Conservation (phyloP, 1,140 invertebrate species). For the Steinernema khuongi region DNA sequence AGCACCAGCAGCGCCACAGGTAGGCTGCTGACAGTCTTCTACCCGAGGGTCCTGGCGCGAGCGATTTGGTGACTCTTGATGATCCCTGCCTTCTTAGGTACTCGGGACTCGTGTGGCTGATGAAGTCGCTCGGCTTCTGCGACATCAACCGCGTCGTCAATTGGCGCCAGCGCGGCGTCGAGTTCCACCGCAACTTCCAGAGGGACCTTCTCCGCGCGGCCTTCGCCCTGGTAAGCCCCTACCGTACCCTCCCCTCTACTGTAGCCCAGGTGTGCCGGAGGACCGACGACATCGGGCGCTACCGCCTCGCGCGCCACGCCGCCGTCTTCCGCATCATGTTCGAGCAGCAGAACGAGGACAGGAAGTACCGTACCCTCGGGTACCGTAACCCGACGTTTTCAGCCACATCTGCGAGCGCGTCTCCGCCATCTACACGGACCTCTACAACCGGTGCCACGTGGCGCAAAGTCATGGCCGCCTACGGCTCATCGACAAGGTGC, state of each 20-base stretch:
- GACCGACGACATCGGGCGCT: conserved; percentile 49
- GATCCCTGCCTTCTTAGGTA: conserved; percentile 29
- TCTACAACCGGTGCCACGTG: conserved; percentile 56
- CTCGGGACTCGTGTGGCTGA: conserved; percentile 48
- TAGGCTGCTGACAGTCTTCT: conserved; percentile 31
- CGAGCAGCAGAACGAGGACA: conserved; percentile 30
- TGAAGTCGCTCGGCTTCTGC: conserved; percentile 47
- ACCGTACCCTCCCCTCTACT: background rate
- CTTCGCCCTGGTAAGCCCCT: conserved; percentile 45
- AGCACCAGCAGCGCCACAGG: background rate
- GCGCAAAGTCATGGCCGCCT: conserved; percentile 30
- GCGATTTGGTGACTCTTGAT: conserved; percentile 9
- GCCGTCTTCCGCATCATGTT: conserved; percentile 44
- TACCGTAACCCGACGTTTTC: conserved; percentile 19
- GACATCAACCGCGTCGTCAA: conserved; percentile 43
- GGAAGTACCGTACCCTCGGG: conserved; percentile 6
- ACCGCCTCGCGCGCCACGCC: conserved; percentile 42
- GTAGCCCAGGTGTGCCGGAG: conserved; percentile 42
- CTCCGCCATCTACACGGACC: conserved; percentile 38
- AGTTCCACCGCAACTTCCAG: conserved; percentile 48
- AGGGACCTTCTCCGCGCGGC: conserved; percentile 45
- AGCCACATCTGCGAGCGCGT: conserved; percentile 51
- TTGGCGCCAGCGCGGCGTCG: conserved; percentile 19
- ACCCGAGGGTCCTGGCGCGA: conserved; percentile 33
- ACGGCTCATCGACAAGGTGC: conserved; percentile 32